Base-by-base conservation (phyloP, 2,888 invertebrate species). In the Yponomeuta plumbellus region DNA sequence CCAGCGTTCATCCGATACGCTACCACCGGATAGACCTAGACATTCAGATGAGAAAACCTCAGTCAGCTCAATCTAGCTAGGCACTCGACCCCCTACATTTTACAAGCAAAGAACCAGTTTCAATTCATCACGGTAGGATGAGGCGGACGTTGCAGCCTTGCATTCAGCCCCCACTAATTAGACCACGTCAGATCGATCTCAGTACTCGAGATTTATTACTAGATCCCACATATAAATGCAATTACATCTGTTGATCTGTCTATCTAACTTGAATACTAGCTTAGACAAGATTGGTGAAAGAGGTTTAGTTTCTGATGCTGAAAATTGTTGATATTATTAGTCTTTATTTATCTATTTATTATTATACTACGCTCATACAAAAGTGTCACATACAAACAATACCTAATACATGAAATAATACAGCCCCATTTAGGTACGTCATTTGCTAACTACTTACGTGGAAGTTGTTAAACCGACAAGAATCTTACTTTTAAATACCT, bases 141-240 rank as follows among this genome's bases (percentile, higher is more conserved):
- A 59, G 21, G 59, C 59, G 59, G 59, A 59, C 21, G 59, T 59
- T 22, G 22, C 21, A 59, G 59, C 6, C 59, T 34, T 34, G 34
- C 34, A 34, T 34, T 34, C 34, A 34, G 8, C 11, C 23, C 23
- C 21, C 44, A 17, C 59, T 59, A 59, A 59, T 59, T 59, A 59
- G 22, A 22, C 21, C 59, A 59, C 22, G 59, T 59, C 59, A 59
- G 59, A 59, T 59, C 59, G 23, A 59, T 59, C 59, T 59, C 22
- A 21, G 22, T 21, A 22, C 22, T 13, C 22, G 22, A 22, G 59
- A 59, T 59, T 59, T 59, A 59, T 59, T 59, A 21, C 22, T 20
- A 59, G 59, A 59, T 1, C 11, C 11, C 59, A 59, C 59, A 20
- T 57, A 57, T n/a, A 57, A 57, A 57, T n/a, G 21, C 17, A 8